Evolutionary conservation across 2,797 vertebrate genomes (phyloP).

Genomic region (Alosa sapidissima): DNA sequence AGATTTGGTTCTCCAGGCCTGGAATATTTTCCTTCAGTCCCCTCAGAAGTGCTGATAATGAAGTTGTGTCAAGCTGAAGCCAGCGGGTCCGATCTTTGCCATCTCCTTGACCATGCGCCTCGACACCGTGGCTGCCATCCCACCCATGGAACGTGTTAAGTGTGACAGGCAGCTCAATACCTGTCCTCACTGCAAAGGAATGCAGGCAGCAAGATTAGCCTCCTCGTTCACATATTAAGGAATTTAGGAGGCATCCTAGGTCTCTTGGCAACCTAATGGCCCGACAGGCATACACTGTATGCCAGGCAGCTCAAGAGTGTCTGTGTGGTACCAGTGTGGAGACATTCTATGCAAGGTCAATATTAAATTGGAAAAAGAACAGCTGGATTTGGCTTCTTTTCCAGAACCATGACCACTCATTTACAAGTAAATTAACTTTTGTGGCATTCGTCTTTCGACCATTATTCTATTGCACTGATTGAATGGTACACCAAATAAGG

Average conservation of each 20-base stretch:
- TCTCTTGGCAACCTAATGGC: neutral
- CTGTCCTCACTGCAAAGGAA: constrained; percentile 26
- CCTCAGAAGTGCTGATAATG: neutral
- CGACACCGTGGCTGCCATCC: neutral
- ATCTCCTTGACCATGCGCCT: neutral
- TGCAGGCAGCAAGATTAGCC: neutral
- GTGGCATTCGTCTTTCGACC: neutral
- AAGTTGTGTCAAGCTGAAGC: neutral
- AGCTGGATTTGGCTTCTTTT: neutral
- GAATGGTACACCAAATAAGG: neutral
- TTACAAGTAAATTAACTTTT: neutral
- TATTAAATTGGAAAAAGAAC: neutral
- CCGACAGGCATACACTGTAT: constrained; percentile 5
- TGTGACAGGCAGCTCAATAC: constrained; percentile 13
- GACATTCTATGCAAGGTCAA: neutral
- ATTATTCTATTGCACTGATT: too few species aligned
- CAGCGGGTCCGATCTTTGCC: neutral
- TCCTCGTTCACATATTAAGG: constrained; percentile 1
- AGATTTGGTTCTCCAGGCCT: neutral
- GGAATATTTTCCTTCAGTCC: neutral
- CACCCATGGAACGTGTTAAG: neutral
- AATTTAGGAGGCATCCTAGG: constrained; percentile 16
- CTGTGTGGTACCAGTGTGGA: neutral
- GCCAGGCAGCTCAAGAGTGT: neutral
- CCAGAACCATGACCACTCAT: neutral